phyloP scores from a whole-genome alignment of 2,113 vertebrate species.

The Corydoras sp. region DNA sequence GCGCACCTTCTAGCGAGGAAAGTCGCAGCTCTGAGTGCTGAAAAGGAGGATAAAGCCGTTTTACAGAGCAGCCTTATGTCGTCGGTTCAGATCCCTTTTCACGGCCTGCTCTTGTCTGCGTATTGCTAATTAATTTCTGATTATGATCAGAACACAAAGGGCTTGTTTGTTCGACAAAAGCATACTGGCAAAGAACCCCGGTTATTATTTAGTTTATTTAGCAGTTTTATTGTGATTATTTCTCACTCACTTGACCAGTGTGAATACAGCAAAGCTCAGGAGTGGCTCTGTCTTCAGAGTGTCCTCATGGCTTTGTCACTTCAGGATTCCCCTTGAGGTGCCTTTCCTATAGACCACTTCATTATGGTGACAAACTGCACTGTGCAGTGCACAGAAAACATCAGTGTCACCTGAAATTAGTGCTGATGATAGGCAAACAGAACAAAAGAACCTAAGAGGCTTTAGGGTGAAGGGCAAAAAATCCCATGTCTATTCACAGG shows the following conservation, averaged over 20 bases:
- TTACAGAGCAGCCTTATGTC: conserved; percentile 1
- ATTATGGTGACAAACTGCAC: conserved; percentile 36
- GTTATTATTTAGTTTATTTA: neutral
- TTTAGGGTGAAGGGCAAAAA: conserved; percentile 8
- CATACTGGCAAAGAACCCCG: neutral
- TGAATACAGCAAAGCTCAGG: conserved; percentile 5
- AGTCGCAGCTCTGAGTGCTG: neutral
- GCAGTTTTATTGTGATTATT: neutral
- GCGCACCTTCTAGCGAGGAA: conserved; percentile 4
- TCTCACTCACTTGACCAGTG: neutral
- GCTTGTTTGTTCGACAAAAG: conserved; percentile 9
- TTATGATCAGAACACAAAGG: conserved; percentile 19
- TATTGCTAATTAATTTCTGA: conserved; percentile 29
- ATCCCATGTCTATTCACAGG: conserved; percentile 1
- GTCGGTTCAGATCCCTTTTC: conserved; percentile 18
- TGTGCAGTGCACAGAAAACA: conserved; percentile 21
- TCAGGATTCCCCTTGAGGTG: conserved; percentile 27
- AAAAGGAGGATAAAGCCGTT: neutral
- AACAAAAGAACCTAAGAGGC: conserved; percentile 26
- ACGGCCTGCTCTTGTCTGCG: conserved; percentile 23
- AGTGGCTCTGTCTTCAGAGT: conserved; percentile 17
- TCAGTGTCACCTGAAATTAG: conserved; percentile 23
- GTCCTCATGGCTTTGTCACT: conserved; percentile 25
- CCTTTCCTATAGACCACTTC: conserved; percentile 27
- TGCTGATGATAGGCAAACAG: neutral